Percentiles rank a stretch among this genome's conserved stretches.
phyloP scores from a whole-genome alignment of 2,113 vertebrate genomes.

The Passer domesticus region DNA sequence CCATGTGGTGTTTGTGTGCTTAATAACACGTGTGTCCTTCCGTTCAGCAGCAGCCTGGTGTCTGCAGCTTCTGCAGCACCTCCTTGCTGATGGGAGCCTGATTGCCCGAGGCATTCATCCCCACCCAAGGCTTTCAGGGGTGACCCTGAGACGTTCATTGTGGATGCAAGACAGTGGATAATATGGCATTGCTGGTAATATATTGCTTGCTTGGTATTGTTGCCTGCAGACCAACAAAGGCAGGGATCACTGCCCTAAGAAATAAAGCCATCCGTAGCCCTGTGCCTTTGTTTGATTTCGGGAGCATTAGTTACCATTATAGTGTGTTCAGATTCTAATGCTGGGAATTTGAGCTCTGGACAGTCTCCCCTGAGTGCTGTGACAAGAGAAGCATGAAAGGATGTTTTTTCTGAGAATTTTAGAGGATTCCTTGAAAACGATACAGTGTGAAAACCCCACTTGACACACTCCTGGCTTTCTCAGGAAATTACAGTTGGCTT shows the following conservation, averaged over 20 bases:
- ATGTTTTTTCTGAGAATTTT: slow-evolving; percentile 54
- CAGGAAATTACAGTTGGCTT: slow-evolving; percentile 16
- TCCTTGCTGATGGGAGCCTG: slow-evolving; percentile 17
- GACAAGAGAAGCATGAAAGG: slow-evolving; percentile 48
- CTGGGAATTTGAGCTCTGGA: slow-evolving; percentile 42
- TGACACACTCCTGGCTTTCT: slow-evolving; percentile 14
- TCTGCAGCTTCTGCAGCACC: slow-evolving; percentile 18
- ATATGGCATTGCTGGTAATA: slow-evolving; percentile 33
- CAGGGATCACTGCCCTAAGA: slow-evolving; percentile 56
- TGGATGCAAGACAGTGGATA: slow-evolving; percentile 30
- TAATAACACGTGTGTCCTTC: neutral
- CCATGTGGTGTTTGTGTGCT: neutral
- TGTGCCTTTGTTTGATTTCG: slow-evolving; percentile 60
- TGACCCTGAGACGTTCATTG: slow-evolving; percentile 35
- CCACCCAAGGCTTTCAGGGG: slow-evolving; percentile 42
- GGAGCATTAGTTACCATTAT: slow-evolving; percentile 46
- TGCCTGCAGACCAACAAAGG: slow-evolving; percentile 53
- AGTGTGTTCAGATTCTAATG: slow-evolving; percentile 46
- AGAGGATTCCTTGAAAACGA: slow-evolving; percentile 44
- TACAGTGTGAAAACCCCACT: slow-evolving; percentile 19
- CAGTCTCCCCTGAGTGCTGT: slow-evolving; percentile 38
- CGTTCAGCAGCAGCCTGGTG: neutral
- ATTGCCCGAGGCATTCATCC: slow-evolving; percentile 31
- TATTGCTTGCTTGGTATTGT: slow-evolving; percentile 35
- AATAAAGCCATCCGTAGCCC: slow-evolving; percentile 45